These are phyloP conservation scores for Papilio elwesi DNA, from an alignment of 2,888 invertebrate genomes.

Conservation along the genomic window DNA sequence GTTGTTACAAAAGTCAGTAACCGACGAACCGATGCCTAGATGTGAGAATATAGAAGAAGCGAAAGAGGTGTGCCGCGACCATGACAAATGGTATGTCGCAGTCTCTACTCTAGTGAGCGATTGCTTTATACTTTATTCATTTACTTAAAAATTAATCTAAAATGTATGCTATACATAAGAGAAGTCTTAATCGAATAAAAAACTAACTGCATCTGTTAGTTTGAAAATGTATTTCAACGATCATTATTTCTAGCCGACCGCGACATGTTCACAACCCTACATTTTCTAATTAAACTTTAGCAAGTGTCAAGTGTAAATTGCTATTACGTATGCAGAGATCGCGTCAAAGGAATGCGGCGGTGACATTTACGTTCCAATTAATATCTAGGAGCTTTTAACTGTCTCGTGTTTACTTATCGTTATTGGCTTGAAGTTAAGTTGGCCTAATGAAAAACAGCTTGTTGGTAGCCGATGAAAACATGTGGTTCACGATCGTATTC, in stretches of 20 bases:
- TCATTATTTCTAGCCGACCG: slow-evolving; percentile 5
- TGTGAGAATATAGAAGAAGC: too few relatives aligned
- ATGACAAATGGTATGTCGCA: too few relatives aligned
- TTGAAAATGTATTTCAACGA: not conserved
- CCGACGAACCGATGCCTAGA: too few relatives aligned
- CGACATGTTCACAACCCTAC: not conserved
- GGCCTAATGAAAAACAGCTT: slow-evolving; percentile 6
- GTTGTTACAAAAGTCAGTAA: too few relatives aligned
- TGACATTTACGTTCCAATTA: slow-evolving; percentile 38
- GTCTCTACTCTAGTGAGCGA: too few relatives aligned
- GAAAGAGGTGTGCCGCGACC: too few relatives aligned
- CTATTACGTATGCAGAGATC: slow-evolving; percentile 35
- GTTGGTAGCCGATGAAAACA: too few relatives aligned
- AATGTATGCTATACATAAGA: too few relatives aligned
- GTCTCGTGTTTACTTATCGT: slow-evolving; percentile 26
- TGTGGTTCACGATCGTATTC: too few relatives aligned
- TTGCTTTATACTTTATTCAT: too few relatives aligned
- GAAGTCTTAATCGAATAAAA: not conserved
- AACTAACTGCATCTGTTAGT: not conserved
- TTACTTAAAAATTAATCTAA: too few relatives aligned
- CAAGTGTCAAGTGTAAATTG: slow-evolving; percentile 33
- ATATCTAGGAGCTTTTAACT: slow-evolving; percentile 25
- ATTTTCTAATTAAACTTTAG: slow-evolving; percentile 40
- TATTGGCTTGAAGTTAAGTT: slow-evolving; percentile 9
- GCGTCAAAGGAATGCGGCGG: slow-evolving; percentile 36